A percentile compares a stretch with the other conserved stretches of the same genome.
Evolutionary conservation across 2,888 invertebrate genomes (phyloP).

Genomic region (Clistopyga incitator): DNA sequence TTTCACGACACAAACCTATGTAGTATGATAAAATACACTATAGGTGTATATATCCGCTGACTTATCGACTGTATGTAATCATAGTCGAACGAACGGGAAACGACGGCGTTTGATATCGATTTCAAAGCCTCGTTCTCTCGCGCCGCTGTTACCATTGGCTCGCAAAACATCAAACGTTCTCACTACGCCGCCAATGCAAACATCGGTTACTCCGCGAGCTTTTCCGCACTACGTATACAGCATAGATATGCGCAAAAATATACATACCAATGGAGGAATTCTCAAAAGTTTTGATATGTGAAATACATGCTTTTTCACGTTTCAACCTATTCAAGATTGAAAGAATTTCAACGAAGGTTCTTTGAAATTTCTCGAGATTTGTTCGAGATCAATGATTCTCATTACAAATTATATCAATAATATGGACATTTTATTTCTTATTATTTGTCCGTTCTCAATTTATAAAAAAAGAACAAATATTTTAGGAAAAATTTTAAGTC

Average conservation of each 20-base stretch:
- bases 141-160: slow-evolving; percentile 31
- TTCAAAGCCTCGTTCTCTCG: slow-evolving; percentile 45
- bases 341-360: not conserved
- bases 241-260: not conserved
- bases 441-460: too few species aligned
- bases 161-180: slow-evolving; percentile 61
- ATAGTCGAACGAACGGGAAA: slow-evolving; percentile 41
- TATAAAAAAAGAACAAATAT: too few species aligned
- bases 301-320: not conserved
- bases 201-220: slow-evolving; percentile 47
- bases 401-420: not conserved
- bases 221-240: slow-evolving; percentile 7
- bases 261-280: not conserved
- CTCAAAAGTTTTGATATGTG: not conserved
- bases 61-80: slow-evolving; percentile 59
- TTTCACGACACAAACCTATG: not conserved
- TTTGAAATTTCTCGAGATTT: not conserved
- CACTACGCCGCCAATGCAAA: slow-evolving; percentile 38
- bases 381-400: not conserved
- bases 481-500: too few species aligned
- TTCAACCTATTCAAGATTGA: not conserved
- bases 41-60: slow-evolving; percentile 28
- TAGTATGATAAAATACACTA: slow-evolving; percentile 24
- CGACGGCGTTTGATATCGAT: slow-evolving; percentile 59
- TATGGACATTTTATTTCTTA: not conserved